Base-by-base conservation (phyloP, 2,888 invertebrate species). In the Gymnoscelis rufifasciata region DNA sequence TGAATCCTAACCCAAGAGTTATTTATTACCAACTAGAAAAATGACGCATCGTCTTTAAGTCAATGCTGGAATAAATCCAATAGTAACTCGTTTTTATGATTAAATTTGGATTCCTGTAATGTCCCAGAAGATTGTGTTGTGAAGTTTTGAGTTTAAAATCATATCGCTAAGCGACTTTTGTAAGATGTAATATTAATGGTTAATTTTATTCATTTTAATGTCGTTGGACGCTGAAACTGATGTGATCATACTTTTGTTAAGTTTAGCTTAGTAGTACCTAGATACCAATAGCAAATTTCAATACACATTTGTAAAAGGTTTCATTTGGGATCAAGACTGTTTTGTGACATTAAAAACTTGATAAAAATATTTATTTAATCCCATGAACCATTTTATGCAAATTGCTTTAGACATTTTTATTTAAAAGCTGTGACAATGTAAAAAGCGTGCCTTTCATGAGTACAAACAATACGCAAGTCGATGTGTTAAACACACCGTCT, bases 91-190 rank as follows among this genome's bases (percentile, higher is more conserved):
- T 33, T 35, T 7, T 19, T 10, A 15, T 19, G 7, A 10, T 6
- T 19, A 35, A 35, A 19, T 37, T 31, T 31, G 31, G 19, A 28
- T 46, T 39, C 12, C 19, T 29, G 7, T 27, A 58, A 53, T 70
- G 74, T 79, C 76, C 75, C 78, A 80, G 80, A 66, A 68, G 64
- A 38, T 38, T 70, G 63, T 67, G 73, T 76, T 79, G 76, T 78
- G 70, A 74, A 61, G 61, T 63, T 64, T 60, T 64, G 13, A 58
- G 58, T 65, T 62, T 57, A 63, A 59, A 66, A 68, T 68, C 51
- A 64, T 63, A 73, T 76, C 75, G 80, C 80, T 78, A 76, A 78
- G 82, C 74, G 78, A 63, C 64, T 76, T 78, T 60, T 66, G 52
- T 74, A 74, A 76, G 67, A 64, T 66, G 68, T 60, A 56, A 46